Conservation (phyloP, 2,888 invertebrate species). For the Erebia palarica region DNA sequence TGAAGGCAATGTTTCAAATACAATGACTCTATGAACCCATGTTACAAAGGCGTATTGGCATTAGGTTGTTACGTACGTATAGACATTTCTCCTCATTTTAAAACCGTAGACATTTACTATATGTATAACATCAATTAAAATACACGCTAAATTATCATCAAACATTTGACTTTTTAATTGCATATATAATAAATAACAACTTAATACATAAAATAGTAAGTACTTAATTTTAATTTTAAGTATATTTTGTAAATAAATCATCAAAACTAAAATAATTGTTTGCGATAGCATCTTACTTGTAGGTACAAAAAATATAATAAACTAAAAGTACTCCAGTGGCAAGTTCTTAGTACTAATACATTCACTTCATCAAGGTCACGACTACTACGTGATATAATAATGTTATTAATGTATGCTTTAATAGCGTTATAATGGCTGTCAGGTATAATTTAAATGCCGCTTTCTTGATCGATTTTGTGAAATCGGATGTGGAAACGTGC, state of each 20-base stretch:
- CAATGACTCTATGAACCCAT: slow-evolving; percentile 2
- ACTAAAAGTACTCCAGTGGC: slow-evolving; percentile 28
- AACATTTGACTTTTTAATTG: no score
- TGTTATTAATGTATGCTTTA: slow-evolving; percentile 23
- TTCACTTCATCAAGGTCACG: slow-evolving; percentile 69
- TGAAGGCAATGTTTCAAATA: slow-evolving; percentile 27
- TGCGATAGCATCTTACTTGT: neutral
- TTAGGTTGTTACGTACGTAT: neutral
- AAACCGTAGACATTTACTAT: no score
- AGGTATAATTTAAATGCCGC: slow-evolving; percentile 14
- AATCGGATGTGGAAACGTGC: slow-evolving; percentile 31
- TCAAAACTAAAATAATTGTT: neutral
- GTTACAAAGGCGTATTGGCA: neutral
- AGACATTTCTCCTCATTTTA: no score
- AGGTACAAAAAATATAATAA: neutral
- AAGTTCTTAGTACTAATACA: slow-evolving; percentile 45
- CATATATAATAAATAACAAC: no score
- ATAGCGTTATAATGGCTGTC: slow-evolving; percentile 15
- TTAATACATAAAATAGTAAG: no score
- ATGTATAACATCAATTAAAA: no score
- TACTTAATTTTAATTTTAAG: neutral
- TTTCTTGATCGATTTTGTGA: slow-evolving; percentile 29
- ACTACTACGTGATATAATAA: slow-evolving; percentile 45
- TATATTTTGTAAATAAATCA: neutral
- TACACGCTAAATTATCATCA: no score